These are phyloP conservation scores for Eulithis testata DNA, from an alignment of 2,888 invertebrate species.

Conservation along the genomic window DNA sequence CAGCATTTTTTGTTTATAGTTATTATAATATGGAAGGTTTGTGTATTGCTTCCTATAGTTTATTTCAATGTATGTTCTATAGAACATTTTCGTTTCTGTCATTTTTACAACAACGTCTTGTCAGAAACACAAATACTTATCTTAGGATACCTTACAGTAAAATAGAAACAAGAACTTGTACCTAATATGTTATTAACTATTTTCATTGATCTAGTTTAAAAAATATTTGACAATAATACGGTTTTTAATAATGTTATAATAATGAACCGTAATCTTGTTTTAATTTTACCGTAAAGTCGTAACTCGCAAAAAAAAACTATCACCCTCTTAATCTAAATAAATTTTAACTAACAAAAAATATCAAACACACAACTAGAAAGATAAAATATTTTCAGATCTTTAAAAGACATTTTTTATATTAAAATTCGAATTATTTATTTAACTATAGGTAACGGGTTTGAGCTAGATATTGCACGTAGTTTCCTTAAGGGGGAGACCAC, in stretches of 20 bases:
- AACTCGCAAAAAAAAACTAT: conserved; percentile 46
- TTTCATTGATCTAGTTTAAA: not conserved
- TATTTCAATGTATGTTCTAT: not conserved
- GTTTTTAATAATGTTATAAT: too few relatives aligned
- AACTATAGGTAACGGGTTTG: conserved; percentile 74
- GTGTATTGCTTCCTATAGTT: conserved; percentile 24
- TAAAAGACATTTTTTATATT: conserved; percentile 48
- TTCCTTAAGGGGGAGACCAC: conserved; percentile 39
- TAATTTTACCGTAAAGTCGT: conserved; percentile 14
- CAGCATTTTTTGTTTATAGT: not conserved
- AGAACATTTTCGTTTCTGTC: conserved; percentile 24
- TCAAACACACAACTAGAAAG: conserved; percentile 41
- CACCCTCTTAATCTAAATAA: conserved; percentile 47
- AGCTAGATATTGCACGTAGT: conserved; percentile 70
- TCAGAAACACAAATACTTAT: conserved; percentile 35
- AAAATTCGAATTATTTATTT: conserved; percentile 46
- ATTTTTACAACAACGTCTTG: conserved; percentile 42
- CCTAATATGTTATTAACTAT: not conserved
- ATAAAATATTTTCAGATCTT: conserved; percentile 58
- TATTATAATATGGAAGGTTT: conserved; percentile 17
- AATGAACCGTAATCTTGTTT: not conserved
- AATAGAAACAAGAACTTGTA: not conserved
- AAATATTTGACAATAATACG: not conserved
- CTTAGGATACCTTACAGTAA: conserved; percentile 16
- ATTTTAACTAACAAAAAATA: conserved; percentile 40